Percentiles rank a stretch among this genome's conserved stretches.
These are phyloP conservation scores for Strigamia transsilvanica DNA, from an alignment of 2,888 invertebrate species.

Conservation along the genomic window DNA sequence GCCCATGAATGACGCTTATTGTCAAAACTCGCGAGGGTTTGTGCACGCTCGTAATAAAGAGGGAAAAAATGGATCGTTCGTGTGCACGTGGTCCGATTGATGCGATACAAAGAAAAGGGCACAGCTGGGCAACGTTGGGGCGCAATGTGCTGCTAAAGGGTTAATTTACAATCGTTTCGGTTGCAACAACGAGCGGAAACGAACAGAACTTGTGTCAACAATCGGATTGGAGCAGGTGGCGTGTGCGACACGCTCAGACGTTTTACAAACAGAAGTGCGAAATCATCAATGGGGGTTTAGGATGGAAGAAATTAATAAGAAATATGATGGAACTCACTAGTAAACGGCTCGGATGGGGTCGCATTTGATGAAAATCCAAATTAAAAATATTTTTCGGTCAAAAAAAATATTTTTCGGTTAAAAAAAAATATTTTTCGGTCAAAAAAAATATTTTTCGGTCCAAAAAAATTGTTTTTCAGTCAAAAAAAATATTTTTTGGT, in stretches of 20 bases:
- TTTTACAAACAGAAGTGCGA: background rate
- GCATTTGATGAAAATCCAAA: too few species aligned
- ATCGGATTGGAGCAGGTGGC: constrained; percentile 4
- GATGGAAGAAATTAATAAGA: too few species aligned
- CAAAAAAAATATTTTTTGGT: too few species aligned
- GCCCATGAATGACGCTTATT: background rate
- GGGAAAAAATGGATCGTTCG: background rate
- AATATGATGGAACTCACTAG: too few species aligned
- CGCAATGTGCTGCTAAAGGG: background rate
- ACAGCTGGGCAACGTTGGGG: background rate
- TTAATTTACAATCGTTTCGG: background rate
- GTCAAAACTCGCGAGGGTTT: background rate
- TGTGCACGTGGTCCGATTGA: constrained; percentile 1
- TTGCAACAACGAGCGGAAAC: background rate
- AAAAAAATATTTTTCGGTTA: too few species aligned
- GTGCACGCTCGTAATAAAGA: too few species aligned
- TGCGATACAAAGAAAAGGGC: background rate
- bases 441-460: too few species aligned
- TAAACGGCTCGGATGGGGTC: too few species aligned
- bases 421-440: too few species aligned
- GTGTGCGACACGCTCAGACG: background rate
- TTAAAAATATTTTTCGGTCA: too few species aligned
- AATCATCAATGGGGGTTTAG: background rate
- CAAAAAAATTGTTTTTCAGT: too few species aligned
- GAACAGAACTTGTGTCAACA: background rate